Conservation (phyloP, 2,797 vertebrate species). For the Micropoecilia bifurca region DNA sequence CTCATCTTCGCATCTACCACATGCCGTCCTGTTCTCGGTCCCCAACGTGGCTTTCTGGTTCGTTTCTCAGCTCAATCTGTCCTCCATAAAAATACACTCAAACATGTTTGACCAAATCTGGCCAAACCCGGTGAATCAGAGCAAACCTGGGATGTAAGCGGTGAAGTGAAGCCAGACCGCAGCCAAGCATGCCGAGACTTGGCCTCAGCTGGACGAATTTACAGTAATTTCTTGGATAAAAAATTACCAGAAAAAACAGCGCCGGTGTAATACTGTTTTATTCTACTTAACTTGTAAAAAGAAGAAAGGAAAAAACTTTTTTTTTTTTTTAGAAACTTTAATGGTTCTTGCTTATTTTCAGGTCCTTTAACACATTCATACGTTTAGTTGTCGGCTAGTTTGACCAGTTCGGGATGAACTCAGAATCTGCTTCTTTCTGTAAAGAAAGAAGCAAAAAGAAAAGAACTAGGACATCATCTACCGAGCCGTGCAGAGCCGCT, state of each 20-base stretch:
- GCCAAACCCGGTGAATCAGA: not conserved
- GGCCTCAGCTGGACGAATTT: not conserved
- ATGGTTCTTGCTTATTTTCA: not conserved
- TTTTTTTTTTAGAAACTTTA: not conserved
- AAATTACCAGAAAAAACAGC: not conserved
- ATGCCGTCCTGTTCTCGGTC: not conserved
- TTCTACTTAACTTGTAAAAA: not conserved
- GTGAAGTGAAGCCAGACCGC: not conserved
- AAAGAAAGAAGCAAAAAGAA: not conserved
- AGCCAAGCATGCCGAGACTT: conserved; percentile 5
- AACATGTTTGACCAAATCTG: not conserved
- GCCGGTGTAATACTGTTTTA: not conserved
- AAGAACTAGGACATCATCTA: conserved; percentile 26
- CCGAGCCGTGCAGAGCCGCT: conserved; percentile 20
- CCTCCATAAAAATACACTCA: not conserved
- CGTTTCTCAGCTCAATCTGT: not conserved
- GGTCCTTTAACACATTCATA: not conserved
- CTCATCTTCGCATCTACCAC: not conserved
- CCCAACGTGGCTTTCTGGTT: not conserved
- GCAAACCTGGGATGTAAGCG: not conserved
- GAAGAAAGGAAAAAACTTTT: not conserved
- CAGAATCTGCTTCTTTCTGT: not conserved
- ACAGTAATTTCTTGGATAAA: not conserved
- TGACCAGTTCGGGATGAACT: not conserved
- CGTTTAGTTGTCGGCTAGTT: not conserved